These are phyloP conservation scores for Drosophila austrosaltans DNA, from an alignment of 2,888 invertebrate species.

Conservation along the genomic window DNA sequence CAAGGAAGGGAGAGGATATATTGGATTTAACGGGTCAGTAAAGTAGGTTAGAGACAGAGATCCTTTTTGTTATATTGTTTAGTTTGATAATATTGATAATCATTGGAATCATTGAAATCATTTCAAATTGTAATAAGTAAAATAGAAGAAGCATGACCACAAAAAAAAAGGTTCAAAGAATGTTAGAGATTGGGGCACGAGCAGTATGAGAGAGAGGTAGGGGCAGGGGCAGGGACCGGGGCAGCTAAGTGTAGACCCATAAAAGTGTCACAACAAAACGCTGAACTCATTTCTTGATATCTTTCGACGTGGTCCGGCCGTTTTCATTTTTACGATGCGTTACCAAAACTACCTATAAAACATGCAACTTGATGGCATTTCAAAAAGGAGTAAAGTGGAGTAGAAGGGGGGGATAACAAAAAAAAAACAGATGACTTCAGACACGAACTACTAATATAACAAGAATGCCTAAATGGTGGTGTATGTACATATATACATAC, in stretches of 20 bases:
- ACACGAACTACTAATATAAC: constrained; percentile 70
- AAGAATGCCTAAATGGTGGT: constrained; percentile 61
- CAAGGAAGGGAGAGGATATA: background rate
- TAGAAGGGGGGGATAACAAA: background rate
- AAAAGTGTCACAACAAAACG: constrained; percentile 78
- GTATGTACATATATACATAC: constrained; percentile 11
- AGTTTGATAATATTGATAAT: background rate
- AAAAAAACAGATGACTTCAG: constrained; percentile 60
- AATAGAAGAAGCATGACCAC: no score
- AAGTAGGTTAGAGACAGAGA: constrained; percentile 7
- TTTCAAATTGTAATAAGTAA: background rate
- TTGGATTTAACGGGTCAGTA: constrained; percentile 2
- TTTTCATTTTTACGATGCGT: constrained; percentile 50
- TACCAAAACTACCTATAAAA: constrained; percentile 54
- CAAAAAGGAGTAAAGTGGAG: constrained; percentile 9
- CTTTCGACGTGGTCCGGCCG: constrained; percentile 33
- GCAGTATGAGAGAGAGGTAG: no score
- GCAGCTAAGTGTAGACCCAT: constrained; percentile 35
- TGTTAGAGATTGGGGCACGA: no score
- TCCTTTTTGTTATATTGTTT: background rate
- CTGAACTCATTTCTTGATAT: constrained; percentile 68
- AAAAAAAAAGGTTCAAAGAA: no score
- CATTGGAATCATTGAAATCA: background rate
- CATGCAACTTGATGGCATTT: constrained; percentile 70
- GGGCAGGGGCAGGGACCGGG: background rate